Base-by-base conservation (phyloP, 2,888 invertebrate genomes). In the Lycocerus yunnanus region DNA sequence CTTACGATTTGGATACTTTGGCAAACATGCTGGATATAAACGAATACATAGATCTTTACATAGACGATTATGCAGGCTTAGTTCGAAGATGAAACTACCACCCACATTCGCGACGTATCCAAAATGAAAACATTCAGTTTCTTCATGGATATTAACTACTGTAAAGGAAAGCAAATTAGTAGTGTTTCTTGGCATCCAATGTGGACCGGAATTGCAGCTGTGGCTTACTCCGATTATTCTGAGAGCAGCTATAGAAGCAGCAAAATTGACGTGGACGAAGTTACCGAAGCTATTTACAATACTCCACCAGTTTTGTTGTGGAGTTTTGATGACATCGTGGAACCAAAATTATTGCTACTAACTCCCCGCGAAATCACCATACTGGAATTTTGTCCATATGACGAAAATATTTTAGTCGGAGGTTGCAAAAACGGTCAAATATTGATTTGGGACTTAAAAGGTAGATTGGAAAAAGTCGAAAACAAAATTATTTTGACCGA, bases 391-490 rank as follows among this genome's bases (percentile, higher is more conserved):
- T 94, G 93, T 82, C 93, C 93, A 0, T 90, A 90, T 76, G 88
- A 94, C 82, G 91, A 91, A 75, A 92, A 93, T 83, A 83, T 94
- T 66, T 83, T 95, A 20, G 82, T 94, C 61, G 95, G 94, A 6
- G 95, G 95, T 5, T 91, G 91, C 72, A 87, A 88, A 2, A 94
- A 93, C 83, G 95, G 95, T 1, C 91, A 93, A 89, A 86, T 94
- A 9, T 87, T 92, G 15, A 81, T 94, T 61, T 94, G 94, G 94
- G 93, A 93, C 84, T 87, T 93, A 73, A 90, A 89, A 21, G 89
- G 91, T 71, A 91, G 91, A 79, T 86, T 92, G 18, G 90, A 77
- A 88, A 16, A 60, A 21, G 88, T 92, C 1, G 93, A 94, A 81
- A 88, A 87, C 59, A 88, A 91, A 67, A 90, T 91, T 83, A 89